Conservation (phyloP, 2,797 vertebrate species). For the Natrix natrix region DNA sequence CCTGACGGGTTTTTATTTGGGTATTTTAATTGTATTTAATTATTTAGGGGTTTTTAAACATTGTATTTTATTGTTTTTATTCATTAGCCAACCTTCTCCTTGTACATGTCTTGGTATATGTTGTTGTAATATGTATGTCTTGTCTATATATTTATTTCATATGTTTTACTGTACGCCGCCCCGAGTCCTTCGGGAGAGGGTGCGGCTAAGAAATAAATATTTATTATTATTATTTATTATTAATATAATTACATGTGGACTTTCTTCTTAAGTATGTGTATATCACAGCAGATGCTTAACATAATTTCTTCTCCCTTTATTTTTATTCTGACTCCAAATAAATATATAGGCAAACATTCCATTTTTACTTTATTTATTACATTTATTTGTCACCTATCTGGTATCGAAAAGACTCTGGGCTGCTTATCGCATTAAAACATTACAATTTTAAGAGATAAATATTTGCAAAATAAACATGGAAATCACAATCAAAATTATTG, state of each 20-base stretch:
- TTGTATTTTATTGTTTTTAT: too few species aligned
- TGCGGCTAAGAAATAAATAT: too few species aligned
- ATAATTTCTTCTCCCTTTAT: neutral
- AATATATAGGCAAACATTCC: neutral
- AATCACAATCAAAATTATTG: neutral
- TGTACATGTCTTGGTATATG: too few species aligned
- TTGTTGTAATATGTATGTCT: too few species aligned
- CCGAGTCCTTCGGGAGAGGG: too few species aligned
- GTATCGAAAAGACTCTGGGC: neutral
- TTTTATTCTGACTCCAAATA: neutral
- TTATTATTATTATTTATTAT: too few species aligned
- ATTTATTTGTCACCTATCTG: neutral
- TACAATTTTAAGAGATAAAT: neutral
- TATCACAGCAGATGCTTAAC: neutral
- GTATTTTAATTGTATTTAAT: too few species aligned
- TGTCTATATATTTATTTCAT: too few species aligned
- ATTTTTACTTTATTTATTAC: neutral
- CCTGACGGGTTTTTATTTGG: too few species aligned
- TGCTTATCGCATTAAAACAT: neutral
- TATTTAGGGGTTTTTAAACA: too few species aligned
- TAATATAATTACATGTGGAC: neutral
- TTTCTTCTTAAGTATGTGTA: neutral
- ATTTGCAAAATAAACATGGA: neutral
- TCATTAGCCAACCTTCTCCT: too few species aligned
- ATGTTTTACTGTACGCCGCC: too few species aligned